Base-by-base conservation (phyloP, 37 sponge, comb jelly and placozoan species). In the Geodia barretti region DNA sequence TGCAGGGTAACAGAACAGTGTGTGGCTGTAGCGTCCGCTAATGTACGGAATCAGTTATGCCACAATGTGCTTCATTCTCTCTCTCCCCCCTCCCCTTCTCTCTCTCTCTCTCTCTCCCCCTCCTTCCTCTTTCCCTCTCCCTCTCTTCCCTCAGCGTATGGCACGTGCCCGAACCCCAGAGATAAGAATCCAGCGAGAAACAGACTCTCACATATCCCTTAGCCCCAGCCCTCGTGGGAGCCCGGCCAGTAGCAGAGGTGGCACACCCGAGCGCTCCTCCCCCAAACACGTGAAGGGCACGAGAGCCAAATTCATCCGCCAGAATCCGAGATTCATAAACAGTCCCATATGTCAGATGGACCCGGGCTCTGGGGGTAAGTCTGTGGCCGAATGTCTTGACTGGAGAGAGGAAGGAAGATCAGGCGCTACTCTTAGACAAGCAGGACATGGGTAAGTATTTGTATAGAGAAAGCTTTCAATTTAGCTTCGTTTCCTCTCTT, bases 251-350 rank as follows among this genome's bases (percentile, higher is more conserved):
- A 47, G 54, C 54, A 47, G 54, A 47, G 54, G 54, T 7, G 14
- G 54, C 14, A 47, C 54, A 17, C 54, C 54, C 11, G 54, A 47
- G 14, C 7, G 14, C 7, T 47, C 54, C 7, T 47, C 54, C 7
- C 54, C 54, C 11, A 47, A 47, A 47, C 54, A 47, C 54, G 54
- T 63, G 2, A 87, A 82, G 32, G 93, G 93, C 19, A 65, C 81
- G 4, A 32, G 62, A 64, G 93, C 93, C 7, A n/a, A 76, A 41
- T 92, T 92, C 58, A 65, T 92, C 2, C 63, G 93, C 0, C 68
- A 88, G 26, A 92, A 92, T 34, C 93, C 93, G 60, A 77, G 86
- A 0, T 88, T 84, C 37, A 8, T 92, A 4, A 92, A 88, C 47
- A 84, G 80, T n/a, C 93, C 93, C n/a, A 88, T 92, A 60, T 79